Evolutionary conservation across 1,140 invertebrate species (phyloP).

Genomic region (Drosophila aff.): DNA sequence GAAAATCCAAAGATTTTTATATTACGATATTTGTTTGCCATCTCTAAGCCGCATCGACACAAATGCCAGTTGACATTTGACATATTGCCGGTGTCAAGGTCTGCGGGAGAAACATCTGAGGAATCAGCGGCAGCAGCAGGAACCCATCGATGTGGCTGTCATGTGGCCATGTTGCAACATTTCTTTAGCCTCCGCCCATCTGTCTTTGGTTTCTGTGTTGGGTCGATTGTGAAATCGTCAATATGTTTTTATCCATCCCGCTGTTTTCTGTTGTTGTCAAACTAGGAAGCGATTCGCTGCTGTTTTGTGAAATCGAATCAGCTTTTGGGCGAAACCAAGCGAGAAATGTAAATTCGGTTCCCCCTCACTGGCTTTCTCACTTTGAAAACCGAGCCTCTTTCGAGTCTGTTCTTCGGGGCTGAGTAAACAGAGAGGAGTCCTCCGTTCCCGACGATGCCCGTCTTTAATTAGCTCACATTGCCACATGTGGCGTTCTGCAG

Average conservation of each 20-base stretch:
- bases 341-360: slow-evolving; percentile 30
- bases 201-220: slow-evolving; percentile 27
- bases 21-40: not conserved
- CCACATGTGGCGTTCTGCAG: slow-evolving; percentile 55
- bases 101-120: slow-evolving; percentile 8
- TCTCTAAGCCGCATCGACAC: slow-evolving; percentile 11
- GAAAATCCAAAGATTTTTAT: not conserved
- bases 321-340: slow-evolving; percentile 34
- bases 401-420: slow-evolving; percentile 48
- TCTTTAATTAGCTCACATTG: slow-evolving; percentile 71
- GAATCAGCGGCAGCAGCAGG: slow-evolving; percentile 17
- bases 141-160: slow-evolving; percentile 43
- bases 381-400: slow-evolving; percentile 36
- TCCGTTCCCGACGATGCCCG: slow-evolving; percentile 20
- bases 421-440: slow-evolving; percentile 32
- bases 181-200: slow-evolving; percentile 27
- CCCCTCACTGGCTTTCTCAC: slow-evolving; percentile 20
- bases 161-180: slow-evolving; percentile 50
- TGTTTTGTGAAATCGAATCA: slow-evolving; percentile 43
- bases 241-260: slow-evolving; percentile 39
- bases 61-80: slow-evolving; percentile 64
- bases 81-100: slow-evolving; percentile 62
- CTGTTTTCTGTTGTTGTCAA: slow-evolving; percentile 24
- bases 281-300: slow-evolving; percentile 44
- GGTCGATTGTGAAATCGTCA: slow-evolving; percentile 51